Base-by-base conservation (phyloP, 2,888 invertebrate species). In the Phaedon cochleariae region DNA sequence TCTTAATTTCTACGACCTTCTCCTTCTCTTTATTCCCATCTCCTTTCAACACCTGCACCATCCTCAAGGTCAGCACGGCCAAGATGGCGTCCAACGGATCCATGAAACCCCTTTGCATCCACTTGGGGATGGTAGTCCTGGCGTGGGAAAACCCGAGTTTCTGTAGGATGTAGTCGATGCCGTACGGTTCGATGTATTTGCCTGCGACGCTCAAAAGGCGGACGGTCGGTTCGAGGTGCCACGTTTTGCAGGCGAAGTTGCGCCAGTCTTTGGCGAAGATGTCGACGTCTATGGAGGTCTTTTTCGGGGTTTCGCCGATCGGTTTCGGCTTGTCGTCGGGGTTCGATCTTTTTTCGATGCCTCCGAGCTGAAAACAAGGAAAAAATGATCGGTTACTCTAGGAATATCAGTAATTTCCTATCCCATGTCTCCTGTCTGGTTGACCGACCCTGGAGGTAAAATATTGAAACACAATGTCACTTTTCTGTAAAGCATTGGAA, bases 21-120 rank as follows among this genome's bases (percentile, higher is more conserved):
- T 74, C 75, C 59, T 78, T 77, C 22, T 79, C 77, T 51, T 73
- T 76, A 51, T 73, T 76, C 21, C 79, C 79, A 64, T 84, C 84
- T 2, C 82, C 83, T 65, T 79, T 81, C 1, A 83, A 80, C 10
- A 83, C 80, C 61, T 81, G 81, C 41, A 94, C 88, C 82, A 94
- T 90, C 72, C 90, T 86, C 72, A 91, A 85, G 81, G 94, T 90
- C 73, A 94, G 87, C 12, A 94, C 86, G 10, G 96, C 92, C 66
- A 96, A 87, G 64, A 98, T 88, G 82, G 95, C 95, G 85, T 99
- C 98, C 60, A 98, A 85, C 0, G 98, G 97, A 86, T 99, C 99
- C 90, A 99, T 95, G 76, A 97, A 94, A 12, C 98, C 98, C 61
- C 99, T 88, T 85, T 99, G 99, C 86, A 98, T 90, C 97, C 98